phyloP scores from a whole-genome alignment of 2,797 vertebrate species.

The Manis pentadactyla region DNA sequence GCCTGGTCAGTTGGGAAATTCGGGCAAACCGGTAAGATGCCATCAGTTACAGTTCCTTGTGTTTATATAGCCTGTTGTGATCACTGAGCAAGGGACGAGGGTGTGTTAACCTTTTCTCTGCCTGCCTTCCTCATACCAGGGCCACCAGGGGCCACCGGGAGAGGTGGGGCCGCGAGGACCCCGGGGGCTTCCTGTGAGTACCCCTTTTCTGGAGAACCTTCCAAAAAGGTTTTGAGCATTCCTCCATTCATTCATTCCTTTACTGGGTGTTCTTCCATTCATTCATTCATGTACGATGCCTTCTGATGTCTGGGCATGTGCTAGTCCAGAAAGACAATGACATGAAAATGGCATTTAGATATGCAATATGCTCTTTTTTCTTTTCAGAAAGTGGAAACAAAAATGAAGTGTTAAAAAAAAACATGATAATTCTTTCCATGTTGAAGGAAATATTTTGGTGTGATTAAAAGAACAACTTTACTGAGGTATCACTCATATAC shows the following conservation, averaged over 20 bases:
- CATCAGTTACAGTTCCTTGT: not conserved
- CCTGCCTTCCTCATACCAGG: constrained; percentile 86
- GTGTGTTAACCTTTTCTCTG: constrained; percentile 50
- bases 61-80: not conserved
- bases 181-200: constrained; percentile 93
- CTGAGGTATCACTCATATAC: not conserved
- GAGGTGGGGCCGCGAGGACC: constrained; percentile 93
- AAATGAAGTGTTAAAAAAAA: not conserved
- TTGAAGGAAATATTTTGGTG: constrained; percentile 26
- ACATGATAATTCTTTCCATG: not conserved
- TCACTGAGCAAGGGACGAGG: not conserved
- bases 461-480: not conserved
- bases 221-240: not conserved
- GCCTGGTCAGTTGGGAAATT: constrained; percentile 93
- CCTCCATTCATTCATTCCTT: no score
- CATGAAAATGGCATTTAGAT: not conserved
- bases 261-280: not conserved
- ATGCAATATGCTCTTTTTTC: not conserved
- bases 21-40: constrained; percentile 94
- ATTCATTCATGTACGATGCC: not conserved
- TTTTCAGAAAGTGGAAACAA: constrained; percentile 28
- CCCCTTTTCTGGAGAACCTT: not conserved
- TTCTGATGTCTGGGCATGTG: not conserved
- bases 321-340: not conserved
- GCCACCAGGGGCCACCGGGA: constrained; percentile 94